phyloP scores from a whole-genome alignment of 35 echinoderm and acorn worm genomes.

The Ophiothrix spiculata region DNA sequence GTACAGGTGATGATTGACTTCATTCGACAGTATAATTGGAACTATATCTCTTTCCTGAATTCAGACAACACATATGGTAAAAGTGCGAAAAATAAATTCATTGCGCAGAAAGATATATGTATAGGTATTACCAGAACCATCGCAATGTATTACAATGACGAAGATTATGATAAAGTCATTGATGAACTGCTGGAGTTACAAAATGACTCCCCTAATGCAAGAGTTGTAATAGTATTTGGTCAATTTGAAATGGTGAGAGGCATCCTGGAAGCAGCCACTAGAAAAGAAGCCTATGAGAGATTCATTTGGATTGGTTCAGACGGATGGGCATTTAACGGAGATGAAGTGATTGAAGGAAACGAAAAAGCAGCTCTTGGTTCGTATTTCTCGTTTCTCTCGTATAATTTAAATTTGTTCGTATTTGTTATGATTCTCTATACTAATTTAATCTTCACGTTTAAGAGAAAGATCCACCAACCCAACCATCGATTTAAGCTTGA shows the following conservation, averaged over 20 bases:
- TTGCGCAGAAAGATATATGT: slow-evolving; percentile 53
- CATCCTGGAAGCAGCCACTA: slow-evolving; percentile 38
- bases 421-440: too few species aligned
- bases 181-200: slow-evolving; percentile 48
- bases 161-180: slow-evolving; percentile 36
- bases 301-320: slow-evolving; percentile 95
- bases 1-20: slow-evolving; percentile 84
- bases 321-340: slow-evolving; percentile 82
- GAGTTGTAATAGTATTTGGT: slow-evolving; percentile 71
- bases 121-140: slow-evolving; percentile 53
- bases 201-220: slow-evolving; percentile 33
- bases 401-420: too few species aligned
- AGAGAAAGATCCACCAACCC: too few species aligned
- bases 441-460: too few species aligned
- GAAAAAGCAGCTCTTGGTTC: slow-evolving; percentile 58
- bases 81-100: slow-evolving; percentile 51
- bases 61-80: slow-evolving; percentile 93
- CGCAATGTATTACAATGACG: background rate
- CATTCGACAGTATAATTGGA: slow-evolving; percentile 65
- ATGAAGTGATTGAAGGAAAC: slow-evolving; percentile 22
- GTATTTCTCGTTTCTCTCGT: too few species aligned
- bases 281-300: slow-evolving; percentile 11
- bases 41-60: slow-evolving; percentile 81
- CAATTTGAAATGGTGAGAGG: slow-evolving; percentile 60
- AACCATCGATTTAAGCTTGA: too few species aligned